phyloP scores from a whole-genome alignment of 2,113 vertebrate species.

The Psittacula cyanocephala region DNA sequence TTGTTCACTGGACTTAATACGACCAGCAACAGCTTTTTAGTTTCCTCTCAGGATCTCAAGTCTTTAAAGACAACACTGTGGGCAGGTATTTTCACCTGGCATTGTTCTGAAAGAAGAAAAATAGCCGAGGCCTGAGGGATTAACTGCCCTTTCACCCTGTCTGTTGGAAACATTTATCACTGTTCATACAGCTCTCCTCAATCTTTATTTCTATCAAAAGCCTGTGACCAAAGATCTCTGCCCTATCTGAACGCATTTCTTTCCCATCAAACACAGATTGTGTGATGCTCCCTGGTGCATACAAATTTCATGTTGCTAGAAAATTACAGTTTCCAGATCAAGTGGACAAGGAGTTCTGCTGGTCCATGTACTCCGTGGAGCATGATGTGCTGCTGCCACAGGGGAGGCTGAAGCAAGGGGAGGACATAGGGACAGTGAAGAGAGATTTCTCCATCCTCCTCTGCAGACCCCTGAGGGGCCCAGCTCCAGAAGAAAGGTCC shows the following conservation, averaged over 20 bases:
- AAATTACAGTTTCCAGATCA: not conserved
- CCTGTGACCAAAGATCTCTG: not conserved
- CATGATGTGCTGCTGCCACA: not conserved
- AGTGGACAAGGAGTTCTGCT: not conserved
- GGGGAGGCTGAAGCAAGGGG: not conserved
- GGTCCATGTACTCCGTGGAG: not conserved
- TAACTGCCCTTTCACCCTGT: not conserved
- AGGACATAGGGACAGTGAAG: accelerated
- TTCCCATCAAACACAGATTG: not conserved
- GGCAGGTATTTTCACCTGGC: not conserved
- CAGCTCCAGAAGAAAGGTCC: not conserved
- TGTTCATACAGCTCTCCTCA: not conserved
- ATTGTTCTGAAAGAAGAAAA: not conserved
- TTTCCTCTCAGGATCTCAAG: not conserved
- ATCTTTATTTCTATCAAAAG: not conserved
- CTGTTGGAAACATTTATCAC: not conserved
- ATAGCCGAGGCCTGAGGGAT: not conserved
- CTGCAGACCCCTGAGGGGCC: not conserved
- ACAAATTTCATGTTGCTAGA: not conserved
- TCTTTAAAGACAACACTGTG: not conserved
- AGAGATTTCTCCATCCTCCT: not conserved
- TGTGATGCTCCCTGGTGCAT: not conserved
- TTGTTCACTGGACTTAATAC: not conserved
- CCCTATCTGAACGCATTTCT: not conserved
- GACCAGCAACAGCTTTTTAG: not conserved